Evolutionary conservation across 2,888 invertebrate genomes (phyloP), one percentile per base, ranked within the genome.

Genomic region (Drymonia ruficornis): DNA sequence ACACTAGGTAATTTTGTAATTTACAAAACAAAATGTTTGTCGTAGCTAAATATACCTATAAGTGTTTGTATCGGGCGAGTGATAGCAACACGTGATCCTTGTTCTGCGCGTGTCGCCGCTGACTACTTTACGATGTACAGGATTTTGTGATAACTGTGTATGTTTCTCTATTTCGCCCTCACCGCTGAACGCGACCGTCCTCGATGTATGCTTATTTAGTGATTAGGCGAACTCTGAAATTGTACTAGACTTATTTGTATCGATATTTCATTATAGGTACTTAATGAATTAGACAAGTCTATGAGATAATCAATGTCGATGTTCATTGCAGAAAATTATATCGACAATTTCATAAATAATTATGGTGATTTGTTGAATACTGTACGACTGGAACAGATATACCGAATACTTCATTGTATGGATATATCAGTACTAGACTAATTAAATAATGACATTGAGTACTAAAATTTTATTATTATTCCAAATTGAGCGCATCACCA

Each of bases 101-200:
- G 67, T 49, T 53, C 31, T 52, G 61, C 58, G 49, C 51, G 58
- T 59, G 57, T 70, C 59, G 56, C 56, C 67, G 63, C 67, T 59
- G 54, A 23, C 48, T 52, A 42, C 51, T 47, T 72, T 70, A 76
- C 67, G 71, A 63, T 62, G 61, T 72, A 69, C 69, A 62, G 56
- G 50, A 66, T 67, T 69, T 74, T 78, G 79, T 81, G 76, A 77
- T 80, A 79, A 63, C 51, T 47, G 59, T 52, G 61, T 62, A 62
- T 49, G 52, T 60, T 58, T 46, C 63, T 63, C 59, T 19, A 69
- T 65, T 62, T 72, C 52, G 59, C 74, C 66, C 59, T 72, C 15
- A 70, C 72, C 61, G 77, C 73, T 69, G 63, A 70, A 64, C 63
- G 72, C 72, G 73, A 77, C 81, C 82, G 81, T 81, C 83, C 80